These are phyloP conservation scores for Sycophaga agraensis DNA, from an alignment of 1,140 invertebrate species.

Conservation along the genomic window DNA sequence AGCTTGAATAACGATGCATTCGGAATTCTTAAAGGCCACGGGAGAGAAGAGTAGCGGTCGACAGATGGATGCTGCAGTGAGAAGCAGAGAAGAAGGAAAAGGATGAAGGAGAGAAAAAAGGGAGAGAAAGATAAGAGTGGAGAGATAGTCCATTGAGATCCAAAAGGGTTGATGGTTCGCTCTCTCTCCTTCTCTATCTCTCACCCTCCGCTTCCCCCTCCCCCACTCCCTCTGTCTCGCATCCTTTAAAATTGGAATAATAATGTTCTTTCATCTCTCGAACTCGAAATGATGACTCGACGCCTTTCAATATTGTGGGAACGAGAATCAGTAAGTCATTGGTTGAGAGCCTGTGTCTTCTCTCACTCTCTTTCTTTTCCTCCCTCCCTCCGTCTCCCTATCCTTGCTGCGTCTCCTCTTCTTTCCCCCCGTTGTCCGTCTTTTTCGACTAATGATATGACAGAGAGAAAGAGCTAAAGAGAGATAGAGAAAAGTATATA, in stretches of 20 bases:
- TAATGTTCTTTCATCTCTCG: slow-evolving; percentile 54
- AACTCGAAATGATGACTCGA: slow-evolving; percentile 55
- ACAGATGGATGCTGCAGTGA: slow-evolving; percentile 36
- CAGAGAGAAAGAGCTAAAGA: slow-evolving; percentile 14
- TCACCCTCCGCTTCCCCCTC: background rate
- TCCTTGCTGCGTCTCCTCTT: slow-evolving; percentile 4
- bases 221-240: slow-evolving; percentile 10
- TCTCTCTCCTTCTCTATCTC: slow-evolving; percentile 16
- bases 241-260: slow-evolving; percentile 58
- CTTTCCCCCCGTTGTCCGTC: slow-evolving; percentile 28
- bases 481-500: slow-evolving; percentile 3
- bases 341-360: slow-evolving; percentile 24
- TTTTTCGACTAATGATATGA: slow-evolving; percentile 32
- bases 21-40: slow-evolving; percentile 42
- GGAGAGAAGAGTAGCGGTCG: slow-evolving; percentile 40
- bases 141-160: slow-evolving; percentile 40
- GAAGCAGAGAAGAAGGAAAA: slow-evolving; percentile 14
- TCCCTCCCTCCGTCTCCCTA: slow-evolving; percentile 16
- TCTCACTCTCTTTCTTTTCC: slow-evolving; percentile 30
- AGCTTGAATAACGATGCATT: slow-evolving; percentile 47
- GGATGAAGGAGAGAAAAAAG: slow-evolving; percentile 23
- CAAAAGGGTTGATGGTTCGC: slow-evolving; percentile 33
- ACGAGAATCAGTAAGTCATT: slow-evolving; percentile 49
- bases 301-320: slow-evolving; percentile 57
- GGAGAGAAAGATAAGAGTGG: slow-evolving; percentile 32